phyloP scores from a whole-genome alignment of 2,113 vertebrate species.

The Lagopus leucura region DNA sequence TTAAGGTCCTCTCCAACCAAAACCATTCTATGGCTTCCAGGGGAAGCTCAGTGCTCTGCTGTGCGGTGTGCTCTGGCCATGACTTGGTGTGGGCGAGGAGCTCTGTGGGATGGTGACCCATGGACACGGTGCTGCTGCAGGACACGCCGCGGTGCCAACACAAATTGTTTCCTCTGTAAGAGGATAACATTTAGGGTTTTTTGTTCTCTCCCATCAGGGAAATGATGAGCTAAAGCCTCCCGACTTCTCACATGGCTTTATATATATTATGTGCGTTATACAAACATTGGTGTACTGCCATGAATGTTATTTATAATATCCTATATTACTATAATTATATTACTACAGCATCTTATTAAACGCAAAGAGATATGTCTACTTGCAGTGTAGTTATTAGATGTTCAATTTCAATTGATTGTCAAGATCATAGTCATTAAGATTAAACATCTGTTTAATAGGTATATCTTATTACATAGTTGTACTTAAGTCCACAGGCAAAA shows the following conservation, averaged over 20 bases:
- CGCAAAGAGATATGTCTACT: constrained; percentile 69
- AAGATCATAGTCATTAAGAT: constrained; percentile 81
- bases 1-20: not conserved
- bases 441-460: constrained; percentile 84
- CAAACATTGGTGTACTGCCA: constrained; percentile 54
- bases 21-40: not conserved
- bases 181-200: not conserved
- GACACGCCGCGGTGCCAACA: not conserved
- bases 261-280: constrained; percentile 26
- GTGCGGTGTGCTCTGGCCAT: not conserved
- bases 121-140: not conserved
- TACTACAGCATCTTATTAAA: constrained; percentile 72
- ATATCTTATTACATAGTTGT: constrained; percentile 82
- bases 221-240: constrained; percentile 43
- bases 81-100: not conserved
- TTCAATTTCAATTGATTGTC: constrained; percentile 80
- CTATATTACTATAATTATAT: constrained; percentile 57
- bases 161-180: constrained; percentile 4
- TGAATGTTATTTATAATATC: constrained; percentile 59
- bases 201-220: constrained; percentile 8
- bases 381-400: constrained; percentile 78
- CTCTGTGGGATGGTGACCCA: not conserved
- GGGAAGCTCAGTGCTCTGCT: not conserved
- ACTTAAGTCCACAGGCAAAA: constrained; percentile 79
- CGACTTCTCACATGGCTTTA: constrained; percentile 8